These are phyloP conservation scores for Pristionchus arcanus DNA, from an alignment of 2,888 invertebrate genomes.

Conservation along the genomic window DNA sequence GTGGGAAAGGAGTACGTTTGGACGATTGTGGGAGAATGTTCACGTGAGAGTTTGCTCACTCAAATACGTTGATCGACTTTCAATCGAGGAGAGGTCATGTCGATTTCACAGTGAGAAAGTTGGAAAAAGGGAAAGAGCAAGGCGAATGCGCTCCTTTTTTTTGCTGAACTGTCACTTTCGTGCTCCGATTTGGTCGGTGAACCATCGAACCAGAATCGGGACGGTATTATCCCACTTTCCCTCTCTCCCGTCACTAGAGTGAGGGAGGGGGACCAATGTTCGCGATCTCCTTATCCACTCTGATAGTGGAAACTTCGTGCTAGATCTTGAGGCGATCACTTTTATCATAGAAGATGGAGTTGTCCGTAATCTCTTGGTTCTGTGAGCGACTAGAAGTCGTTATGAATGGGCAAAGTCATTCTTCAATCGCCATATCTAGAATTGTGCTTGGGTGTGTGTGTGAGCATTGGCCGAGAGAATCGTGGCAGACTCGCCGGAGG, in stretches of 20 bases:
- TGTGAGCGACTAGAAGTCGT: neutral
- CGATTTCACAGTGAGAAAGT: neutral
- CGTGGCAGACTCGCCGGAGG: conserved; percentile 10
- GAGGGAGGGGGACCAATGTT: conserved; percentile 1
- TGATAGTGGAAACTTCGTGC: neutral
- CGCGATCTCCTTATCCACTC: neutral
- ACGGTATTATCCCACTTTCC: neutral
- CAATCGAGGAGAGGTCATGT: neutral
- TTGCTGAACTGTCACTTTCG: conserved; percentile 21
- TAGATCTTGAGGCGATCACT: neutral
- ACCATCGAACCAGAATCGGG: conserved; percentile 16
- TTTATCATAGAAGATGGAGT: neutral
- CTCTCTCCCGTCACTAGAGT: neutral
- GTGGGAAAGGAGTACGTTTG: neutral
- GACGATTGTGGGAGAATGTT: neutral
- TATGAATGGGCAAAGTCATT: neutral
- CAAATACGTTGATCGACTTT: neutral
- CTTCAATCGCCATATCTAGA: neutral
- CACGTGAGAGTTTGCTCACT: neutral
- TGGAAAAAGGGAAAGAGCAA: neutral
- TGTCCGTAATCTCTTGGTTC: neutral
- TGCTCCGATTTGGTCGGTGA: conserved; percentile 4
- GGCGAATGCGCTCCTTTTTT: neutral
- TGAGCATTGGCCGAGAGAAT: conserved; percentile 9
- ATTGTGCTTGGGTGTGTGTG: neutral